Evolutionary conservation across 2,113 vertebrate species (phyloP).

Genomic region (Cygnus buccinator): DNA sequence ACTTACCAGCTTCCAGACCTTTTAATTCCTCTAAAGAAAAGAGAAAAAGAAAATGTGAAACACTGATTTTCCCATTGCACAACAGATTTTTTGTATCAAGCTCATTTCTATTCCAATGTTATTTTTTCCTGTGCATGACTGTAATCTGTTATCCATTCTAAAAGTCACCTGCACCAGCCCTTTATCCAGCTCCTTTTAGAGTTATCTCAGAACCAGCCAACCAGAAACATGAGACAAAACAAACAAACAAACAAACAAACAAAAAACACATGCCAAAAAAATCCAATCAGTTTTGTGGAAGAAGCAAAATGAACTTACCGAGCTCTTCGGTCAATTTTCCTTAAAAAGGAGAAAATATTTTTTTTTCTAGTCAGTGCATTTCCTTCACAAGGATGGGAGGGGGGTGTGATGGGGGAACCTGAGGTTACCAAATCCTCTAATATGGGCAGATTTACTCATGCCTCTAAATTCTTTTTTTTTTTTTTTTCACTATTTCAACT

Average conservation of each 20-base stretch:
- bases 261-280: no score
- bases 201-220: background rate
- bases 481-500: accelerated
- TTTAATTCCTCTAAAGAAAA: background rate
- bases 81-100: background rate
- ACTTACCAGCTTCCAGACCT: background rate
- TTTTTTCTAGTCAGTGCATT: accelerated
- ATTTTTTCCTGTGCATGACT: background rate
- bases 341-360: background rate
- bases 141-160: background rate
- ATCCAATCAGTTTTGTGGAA: background rate
- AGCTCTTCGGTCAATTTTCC: background rate
- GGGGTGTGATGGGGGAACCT: background rate
- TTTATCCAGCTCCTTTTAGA: background rate
- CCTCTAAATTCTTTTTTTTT: no score
- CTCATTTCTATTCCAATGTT: no score
- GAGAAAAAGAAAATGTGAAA: background rate
- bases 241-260: no score
- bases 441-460: background rate
- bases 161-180: no score
- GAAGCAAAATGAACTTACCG: background rate
- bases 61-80: background rate
- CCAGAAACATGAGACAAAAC: accelerated
- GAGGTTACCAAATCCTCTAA: background rate
- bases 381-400: background rate